Base-by-base conservation (phyloP, 2,888 invertebrate genomes). In the Idaea straminata region DNA sequence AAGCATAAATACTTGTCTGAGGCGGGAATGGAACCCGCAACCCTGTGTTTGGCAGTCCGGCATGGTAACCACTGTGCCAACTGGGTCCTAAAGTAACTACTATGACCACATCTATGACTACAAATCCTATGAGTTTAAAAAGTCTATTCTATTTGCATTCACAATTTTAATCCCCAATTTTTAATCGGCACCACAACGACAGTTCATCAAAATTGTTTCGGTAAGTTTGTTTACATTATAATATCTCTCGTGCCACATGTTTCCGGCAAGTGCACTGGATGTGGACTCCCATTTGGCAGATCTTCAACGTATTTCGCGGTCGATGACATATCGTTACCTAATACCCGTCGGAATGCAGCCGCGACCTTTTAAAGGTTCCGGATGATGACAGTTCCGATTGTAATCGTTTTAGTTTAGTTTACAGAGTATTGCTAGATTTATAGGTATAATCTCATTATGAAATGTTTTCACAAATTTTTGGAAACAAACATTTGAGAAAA, bases 221-320 rank as follows among this genome's bases (percentile, higher is more conserved):
- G 66, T 68, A 59, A 63, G 62, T 67, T 68, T 74, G 80, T 79
- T 80, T 81, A 79, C 72, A 69, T 63, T 70, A 74, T 63, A 77
- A 76, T 78, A 77, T 79, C 74, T 72, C 69, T 69, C 64, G 67
- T 63, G 72, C 80, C 80, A 77, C 77, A 78, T 79, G 79, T 77
- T 81, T 80, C 81, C 82, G 77, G 65, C 66, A 66, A 69, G 62
- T 74, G 72, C 73, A 77, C 65, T 61, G 57, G 72, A 73, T 71
- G 74, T 72, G 71, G 64, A 67, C 72, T 76, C 74, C 73, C 69
- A 75, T 82, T 82, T 82, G 82, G 83, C 82, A 68, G 71, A n/a
- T 70, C 72, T 79, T 82, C 82, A 82, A 82, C 66, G 76, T 70
- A 66, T 69, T 71, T 72, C 68, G 77, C 77, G 78, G 77, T 80